A percentile compares a stretch with the other conserved stretches of the same genome.
These are phyloP conservation scores for Drosophila nigricruria DNA, from an alignment of 2,888 invertebrate genomes.

Conservation along the genomic window DNA sequence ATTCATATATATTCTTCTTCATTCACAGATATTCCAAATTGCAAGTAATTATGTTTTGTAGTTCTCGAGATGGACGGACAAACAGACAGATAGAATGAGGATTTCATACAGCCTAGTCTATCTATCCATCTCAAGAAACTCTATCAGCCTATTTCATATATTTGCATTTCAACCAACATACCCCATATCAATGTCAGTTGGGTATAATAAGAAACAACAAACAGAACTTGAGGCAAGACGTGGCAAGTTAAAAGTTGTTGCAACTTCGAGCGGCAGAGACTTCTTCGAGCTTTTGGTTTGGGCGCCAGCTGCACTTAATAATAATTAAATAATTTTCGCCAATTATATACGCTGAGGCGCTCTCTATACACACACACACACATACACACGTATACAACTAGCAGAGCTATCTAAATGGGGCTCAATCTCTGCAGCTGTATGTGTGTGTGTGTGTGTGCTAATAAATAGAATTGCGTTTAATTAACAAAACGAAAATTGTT, in stretches of 20 bases:
- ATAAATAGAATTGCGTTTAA: constrained; percentile 77
- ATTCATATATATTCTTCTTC: no score
- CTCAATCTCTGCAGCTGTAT: constrained; percentile 12
- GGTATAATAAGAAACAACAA: constrained; percentile 8
- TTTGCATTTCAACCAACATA: neutral
- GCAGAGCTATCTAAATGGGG: constrained; percentile 48
- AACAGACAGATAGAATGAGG: neutral
- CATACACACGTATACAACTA: neutral
- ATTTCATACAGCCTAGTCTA: no score
- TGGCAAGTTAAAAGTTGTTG: constrained; percentile 29
- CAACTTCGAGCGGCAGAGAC: constrained; percentile 5
- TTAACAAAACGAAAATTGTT: constrained; percentile 73
- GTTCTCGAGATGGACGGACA: neutral
- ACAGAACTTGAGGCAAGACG: constrained; percentile 41
- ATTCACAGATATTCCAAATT: neutral
- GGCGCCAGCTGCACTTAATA: constrained; percentile 67
- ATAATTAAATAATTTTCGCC: constrained; percentile 79
- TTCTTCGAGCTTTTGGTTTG: constrained; percentile 16
- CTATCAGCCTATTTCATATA: neutral
- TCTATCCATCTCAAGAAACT: no score
- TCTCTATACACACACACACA: constrained; percentile 12
- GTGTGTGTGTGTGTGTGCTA: constrained; percentile 40
- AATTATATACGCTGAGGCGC: constrained; percentile 60
- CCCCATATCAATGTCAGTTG: neutral
- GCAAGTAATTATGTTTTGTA: neutral